Conservation (phyloP, 2,888 invertebrate species). For the Operophtera brumata region DNA sequence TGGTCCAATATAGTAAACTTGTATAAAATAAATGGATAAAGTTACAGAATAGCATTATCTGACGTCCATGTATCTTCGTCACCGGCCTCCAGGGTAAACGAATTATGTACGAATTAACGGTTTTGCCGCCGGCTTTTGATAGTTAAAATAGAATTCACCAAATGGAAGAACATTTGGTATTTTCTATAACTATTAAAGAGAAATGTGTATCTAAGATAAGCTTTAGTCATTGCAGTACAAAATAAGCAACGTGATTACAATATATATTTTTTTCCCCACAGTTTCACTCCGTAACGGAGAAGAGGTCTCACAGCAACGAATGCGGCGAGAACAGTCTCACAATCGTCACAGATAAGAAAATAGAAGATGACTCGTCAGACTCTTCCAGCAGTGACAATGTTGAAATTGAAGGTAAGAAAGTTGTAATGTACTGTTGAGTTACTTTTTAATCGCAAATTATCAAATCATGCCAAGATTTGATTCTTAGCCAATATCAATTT, state of each 20-base stretch:
- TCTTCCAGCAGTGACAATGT: conserved; percentile 72
- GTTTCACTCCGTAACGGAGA: conserved; percentile 75
- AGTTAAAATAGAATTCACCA: neutral
- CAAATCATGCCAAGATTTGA: no score
- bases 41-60: conserved; percentile 5
- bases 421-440: no score
- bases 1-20: neutral
- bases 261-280: conserved; percentile 41
- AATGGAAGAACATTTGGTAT: neutral
- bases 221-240: no score
- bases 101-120: neutral
- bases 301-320: conserved; percentile 65
- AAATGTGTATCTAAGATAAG: no score
- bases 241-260: no score
- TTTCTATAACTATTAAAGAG: no score
- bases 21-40: neutral
- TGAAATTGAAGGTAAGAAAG: conserved; percentile 67
- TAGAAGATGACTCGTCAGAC: conserved; percentile 73
- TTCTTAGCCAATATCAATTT: no score
- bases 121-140: neutral
- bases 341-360: conserved; percentile 71
- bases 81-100: neutral
- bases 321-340: conserved; percentile 72
- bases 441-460: no score
- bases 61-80: neutral